A percentile compares a stretch with the other conserved stretches of the same genome.
phyloP scores from a whole-genome alignment of 2,888 invertebrate genomes.

The Drosophila tanythrix region DNA sequence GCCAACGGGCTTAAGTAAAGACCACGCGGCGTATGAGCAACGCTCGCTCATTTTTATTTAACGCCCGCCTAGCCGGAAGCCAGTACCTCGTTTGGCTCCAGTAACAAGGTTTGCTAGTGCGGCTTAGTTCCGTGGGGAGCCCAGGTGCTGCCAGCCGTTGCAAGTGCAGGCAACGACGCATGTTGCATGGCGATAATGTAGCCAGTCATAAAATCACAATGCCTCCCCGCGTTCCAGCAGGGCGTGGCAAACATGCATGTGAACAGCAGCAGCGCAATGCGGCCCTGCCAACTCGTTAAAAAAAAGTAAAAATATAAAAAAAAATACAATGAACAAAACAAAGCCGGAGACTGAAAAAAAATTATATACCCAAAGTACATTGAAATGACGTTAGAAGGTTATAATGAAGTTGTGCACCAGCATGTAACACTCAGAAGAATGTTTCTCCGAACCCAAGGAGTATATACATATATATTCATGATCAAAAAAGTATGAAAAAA shows the following conservation, averaged over 20 bases:
- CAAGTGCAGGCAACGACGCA: slow-evolving; percentile 67
- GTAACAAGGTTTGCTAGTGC: slow-evolving; percentile 44
- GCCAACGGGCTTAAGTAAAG: slow-evolving; percentile 80
- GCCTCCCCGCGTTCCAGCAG: slow-evolving; percentile 13
- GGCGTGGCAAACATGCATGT: slow-evolving; percentile 72
- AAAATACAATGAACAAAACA: slow-evolving; percentile 16
- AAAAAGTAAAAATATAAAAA: slow-evolving; percentile 12
- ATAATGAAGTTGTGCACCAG: background rate
- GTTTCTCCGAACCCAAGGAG: background rate
- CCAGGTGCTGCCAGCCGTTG: slow-evolving; percentile 19
- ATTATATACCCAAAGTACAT: slow-evolving; percentile 11
- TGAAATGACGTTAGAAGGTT: background rate
- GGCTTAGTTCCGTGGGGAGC: background rate
- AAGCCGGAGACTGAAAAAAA: slow-evolving; percentile 4
- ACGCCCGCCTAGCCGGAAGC: slow-evolving; percentile 76
- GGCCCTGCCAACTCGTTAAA: slow-evolving; percentile 56
- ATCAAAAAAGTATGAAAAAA: background rate
- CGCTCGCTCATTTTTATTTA: slow-evolving; percentile 75
- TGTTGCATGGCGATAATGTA: slow-evolving; percentile 81
- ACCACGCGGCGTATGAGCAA: slow-evolving; percentile 75
- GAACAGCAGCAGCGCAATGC: slow-evolving; percentile 50
- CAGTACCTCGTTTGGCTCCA: slow-evolving; percentile 68
- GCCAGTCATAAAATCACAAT: slow-evolving; percentile 81
- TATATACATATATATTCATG: background rate
- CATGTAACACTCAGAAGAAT: background rate